Conservation (phyloP, 2,888 invertebrate species). For the Octodonta nipae region DNA sequence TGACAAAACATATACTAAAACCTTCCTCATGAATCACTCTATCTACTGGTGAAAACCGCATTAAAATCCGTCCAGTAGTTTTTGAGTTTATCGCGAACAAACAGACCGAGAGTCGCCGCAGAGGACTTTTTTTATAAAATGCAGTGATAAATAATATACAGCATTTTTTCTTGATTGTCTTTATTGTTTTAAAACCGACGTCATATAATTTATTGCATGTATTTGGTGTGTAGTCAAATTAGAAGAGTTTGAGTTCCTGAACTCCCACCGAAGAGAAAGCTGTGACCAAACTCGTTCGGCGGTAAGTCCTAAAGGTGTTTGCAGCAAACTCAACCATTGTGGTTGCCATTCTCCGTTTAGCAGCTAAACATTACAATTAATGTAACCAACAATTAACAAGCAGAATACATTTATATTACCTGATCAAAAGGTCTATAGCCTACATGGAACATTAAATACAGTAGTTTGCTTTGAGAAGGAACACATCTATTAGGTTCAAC, state of each 20-base stretch:
- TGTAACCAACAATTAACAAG: background rate
- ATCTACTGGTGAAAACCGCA: too few species aligned
- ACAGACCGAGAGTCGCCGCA: too few species aligned
- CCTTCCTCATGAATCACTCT: too few species aligned
- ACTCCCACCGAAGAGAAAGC: conserved; percentile 39
- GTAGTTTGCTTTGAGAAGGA: conserved; percentile 39
- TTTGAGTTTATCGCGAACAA: too few species aligned
- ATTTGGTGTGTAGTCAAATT: conserved; percentile 23
- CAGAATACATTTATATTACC: conserved; percentile 32
- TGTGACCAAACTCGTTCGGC: conserved; percentile 38
- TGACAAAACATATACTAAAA: too few species aligned
- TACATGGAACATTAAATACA: conserved; percentile 70
- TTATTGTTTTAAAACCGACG: conserved; percentile 26
- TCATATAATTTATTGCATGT: conserved; percentile 27
- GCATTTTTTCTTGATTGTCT: too few species aligned
- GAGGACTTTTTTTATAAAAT: too few species aligned
- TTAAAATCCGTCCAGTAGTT: too few species aligned
- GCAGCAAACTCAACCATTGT: conserved; percentile 38
- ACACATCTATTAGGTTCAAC: conserved; percentile 27
- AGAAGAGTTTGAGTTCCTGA: conserved; percentile 30
- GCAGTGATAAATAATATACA: too few species aligned
- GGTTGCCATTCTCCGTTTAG: conserved; percentile 37
- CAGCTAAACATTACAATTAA: conserved; percentile 29
- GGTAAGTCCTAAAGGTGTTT: conserved; percentile 38
- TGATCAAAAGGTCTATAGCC: conserved; percentile 64